Base-by-base conservation (phyloP, 2,888 invertebrate genomes). In the Piscicola geometra region DNA sequence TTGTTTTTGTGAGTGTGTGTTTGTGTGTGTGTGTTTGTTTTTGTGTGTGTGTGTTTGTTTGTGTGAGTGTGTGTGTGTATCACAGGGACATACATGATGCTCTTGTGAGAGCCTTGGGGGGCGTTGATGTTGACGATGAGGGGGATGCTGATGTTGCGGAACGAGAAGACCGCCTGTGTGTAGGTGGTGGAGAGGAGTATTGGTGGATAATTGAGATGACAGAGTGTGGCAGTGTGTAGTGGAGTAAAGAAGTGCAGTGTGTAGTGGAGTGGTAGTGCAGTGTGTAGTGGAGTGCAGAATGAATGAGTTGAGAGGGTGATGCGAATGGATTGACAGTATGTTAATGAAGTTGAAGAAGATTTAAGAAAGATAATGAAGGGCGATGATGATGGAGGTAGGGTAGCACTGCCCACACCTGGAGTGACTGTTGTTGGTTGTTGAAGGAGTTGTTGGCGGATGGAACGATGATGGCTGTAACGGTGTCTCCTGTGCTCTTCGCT, bases 91-190 rank as follows among this genome's bases (percentile, higher is more conserved):
- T 88, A 95, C 94, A 93, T 94, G n/a, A 92, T 89, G 74, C 94
- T 90, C 87, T 94, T 93, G 9, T 93, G 89, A 81, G 92, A 90
- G 15, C 94, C 93, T 15, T 91, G 91, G 21, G 92, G 90, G 18
- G 75, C 77, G 1, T 76, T 50, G 84, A 93, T 92, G 1, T 90
- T 91, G 76, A 91, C 90, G 67, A 93, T 91, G 33, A 97, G 88
- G 0, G 96, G 95, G 41, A 97, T 87, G 91, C 94, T 94, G 76
- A 94, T 91, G 0, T 94, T 94, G 78, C 94, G 89, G 85, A 94
- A 93, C 85, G 92, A 91, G 87, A 97, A 97, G 0, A 94, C 95
- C 2, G 93, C 90, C 83, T 93, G 93, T 72, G 93, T 92, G 0
- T 92, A 91, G 15, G 92, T 89, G 1, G 30, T 28, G 47, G 5